phyloP scores from a whole-genome alignment of 1,140 invertebrate genomes.

The Aporrectodea caliginosa region DNA sequence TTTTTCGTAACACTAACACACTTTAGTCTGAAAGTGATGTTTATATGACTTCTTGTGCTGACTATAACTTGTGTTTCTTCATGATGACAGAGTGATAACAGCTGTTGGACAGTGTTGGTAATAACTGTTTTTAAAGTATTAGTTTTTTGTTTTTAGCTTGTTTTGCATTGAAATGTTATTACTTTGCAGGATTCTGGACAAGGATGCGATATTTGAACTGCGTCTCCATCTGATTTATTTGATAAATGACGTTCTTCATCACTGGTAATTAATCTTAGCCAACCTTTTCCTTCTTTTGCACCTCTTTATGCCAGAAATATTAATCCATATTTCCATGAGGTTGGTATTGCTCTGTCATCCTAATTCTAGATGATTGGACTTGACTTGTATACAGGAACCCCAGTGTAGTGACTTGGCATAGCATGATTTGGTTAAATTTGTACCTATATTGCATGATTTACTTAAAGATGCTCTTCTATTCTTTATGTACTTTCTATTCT shows the following conservation, averaged over 20 bases:
- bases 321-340: background rate
- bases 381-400: background rate
- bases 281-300: background rate
- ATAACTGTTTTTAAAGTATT: too few species aligned
- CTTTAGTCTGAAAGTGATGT: too few species aligned
- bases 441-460: too few species aligned
- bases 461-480: too few species aligned
- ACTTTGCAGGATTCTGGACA: constrained; percentile 72
- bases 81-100: too few species aligned
- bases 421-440: background rate
- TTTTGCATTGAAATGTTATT: too few species aligned
- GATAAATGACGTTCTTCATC: constrained; percentile 94
- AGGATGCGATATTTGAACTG: constrained; percentile 75
- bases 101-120: too few species aligned
- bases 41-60: too few species aligned
- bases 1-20: too few species aligned
- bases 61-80: too few species aligned
- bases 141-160: too few species aligned
- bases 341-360: background rate
- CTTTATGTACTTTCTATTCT: too few species aligned
- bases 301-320: background rate
- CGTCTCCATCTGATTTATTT: constrained; percentile 95
- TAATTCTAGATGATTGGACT: background rate
- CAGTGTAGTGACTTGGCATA: background rate
- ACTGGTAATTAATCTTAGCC: constrained; percentile 69